Base-by-base conservation (phyloP, 2,797 vertebrate genomes). In the Myotis myotis region DNA sequence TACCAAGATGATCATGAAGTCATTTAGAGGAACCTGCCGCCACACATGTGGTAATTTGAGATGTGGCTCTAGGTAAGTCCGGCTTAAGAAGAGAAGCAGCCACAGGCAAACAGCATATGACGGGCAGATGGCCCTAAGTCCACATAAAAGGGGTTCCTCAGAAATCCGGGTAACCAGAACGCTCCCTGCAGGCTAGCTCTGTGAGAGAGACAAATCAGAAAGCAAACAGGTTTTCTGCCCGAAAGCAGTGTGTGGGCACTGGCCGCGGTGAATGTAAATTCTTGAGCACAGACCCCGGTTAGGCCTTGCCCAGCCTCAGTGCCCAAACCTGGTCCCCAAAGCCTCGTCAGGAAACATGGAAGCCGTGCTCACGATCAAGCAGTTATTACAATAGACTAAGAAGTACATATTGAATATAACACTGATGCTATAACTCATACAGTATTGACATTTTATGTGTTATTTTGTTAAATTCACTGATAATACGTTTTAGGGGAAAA, bases 1-100 rank as follows among this genome's bases (percentile, higher is more conserved):
- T 49, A 72, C 74, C 70, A 47, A 90, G 62, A 87, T 62, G 47
- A 41, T 74, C 74, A 25, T 91, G 49, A 96, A 91, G 96, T 90
- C 38, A 4, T 89, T 89, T 87, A 88, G 82, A 86, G 71, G 75
- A 81, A 70, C 66, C 86, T 55, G 82, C 62, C 66, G 79, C 71
- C 17, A 1, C 33, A 1, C 41, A 60, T 13, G 30, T 13, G 33
- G 36, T 66, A 60, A 88, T 71, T 88, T 20, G 9, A 15, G 57
- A 89, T 51, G 72, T 60, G 8, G 66, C 80, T 76, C 13, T 49
- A 55, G 53, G 44, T 74, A 89, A 88, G 83, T 33, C 79, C 33
- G 83, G 51, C 44, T 91, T 80, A 84, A 92, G 93, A 94, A 11
- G 36, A 83, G 81, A 93, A 92, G 38, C 41, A 53, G n/a, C 66